Base-by-base conservation (phyloP, 2,888 invertebrate species). In the Thereva unica region DNA sequence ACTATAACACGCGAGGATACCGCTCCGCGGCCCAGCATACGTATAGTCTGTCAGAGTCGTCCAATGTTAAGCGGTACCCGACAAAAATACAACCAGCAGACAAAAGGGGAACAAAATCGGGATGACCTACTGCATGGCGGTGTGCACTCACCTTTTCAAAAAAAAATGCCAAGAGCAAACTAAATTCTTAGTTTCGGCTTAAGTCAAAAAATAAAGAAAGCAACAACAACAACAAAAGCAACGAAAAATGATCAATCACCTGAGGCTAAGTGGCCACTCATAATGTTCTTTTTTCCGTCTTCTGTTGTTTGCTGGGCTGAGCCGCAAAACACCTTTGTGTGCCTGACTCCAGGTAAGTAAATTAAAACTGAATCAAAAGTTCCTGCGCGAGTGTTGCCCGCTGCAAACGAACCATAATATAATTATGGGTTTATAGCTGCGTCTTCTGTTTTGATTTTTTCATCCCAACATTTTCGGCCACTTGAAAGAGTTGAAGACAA, bases 121-220 rank as follows among this genome's bases (percentile, higher is more conserved):
- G 23, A 23, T 23, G 23, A 23, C 23, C 23, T 23, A 23, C 23
- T 23, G 23, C 23, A 23, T 23, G 23, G 23, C 23, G 23, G 23
- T 23, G 23, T 23, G 23, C 23, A 23, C 23, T 23, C 23, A 23
- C 23, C 23, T 23, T 23, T 23, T n/a, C 47, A 57, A 45, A 59
- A 59, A 59, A 59, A 59, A 59, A 47, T 45, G 47, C 57, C 57
- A 59, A 59, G 47, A 59, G 57, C 57, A 59, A 59, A 59, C 57
- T 59, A 44, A 44, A 59, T 45, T 59, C 23, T 44, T n/a, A 59
- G 57, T 12, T 59, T 47, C 45, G 37, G 47, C 37, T 59, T 12
- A 47, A 59, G 23, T 23, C 23, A 23, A 23, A 23, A 23, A 23
- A 23, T 23, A 2, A 23, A 23, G 23, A 23, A 23, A 23, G 23